Conservation (phyloP, 2,888 invertebrate genomes). For the Torymus texanus region DNA sequence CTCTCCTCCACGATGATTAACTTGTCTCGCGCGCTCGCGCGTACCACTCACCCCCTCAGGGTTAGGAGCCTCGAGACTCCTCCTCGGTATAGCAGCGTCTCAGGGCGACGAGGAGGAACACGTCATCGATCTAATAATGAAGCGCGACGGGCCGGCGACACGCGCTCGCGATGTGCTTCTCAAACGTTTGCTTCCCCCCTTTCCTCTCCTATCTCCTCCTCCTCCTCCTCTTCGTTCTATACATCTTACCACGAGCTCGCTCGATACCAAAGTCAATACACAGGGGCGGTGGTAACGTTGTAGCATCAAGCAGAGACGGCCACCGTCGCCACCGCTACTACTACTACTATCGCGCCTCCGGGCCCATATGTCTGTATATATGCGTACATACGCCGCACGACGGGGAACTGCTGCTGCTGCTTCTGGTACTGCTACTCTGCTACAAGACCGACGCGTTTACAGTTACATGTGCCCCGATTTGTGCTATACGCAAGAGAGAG, state of each 20-base stretch:
- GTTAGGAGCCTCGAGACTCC: no score
- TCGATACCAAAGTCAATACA: constrained; percentile 20
- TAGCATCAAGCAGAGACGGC: no score
- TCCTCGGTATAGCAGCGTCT: not conserved
- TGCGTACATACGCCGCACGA: no score
- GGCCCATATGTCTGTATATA: no score
- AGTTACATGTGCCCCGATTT: no score
- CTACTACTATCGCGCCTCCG: no score
- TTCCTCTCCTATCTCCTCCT: not conserved
- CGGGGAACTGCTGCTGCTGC: no score
- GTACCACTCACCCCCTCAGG: not conserved
- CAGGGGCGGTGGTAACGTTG: no score
- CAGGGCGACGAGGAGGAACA: not conserved
- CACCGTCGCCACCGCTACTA: no score
- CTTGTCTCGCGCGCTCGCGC: constrained; percentile 16
- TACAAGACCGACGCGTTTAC: constrained; percentile 3
- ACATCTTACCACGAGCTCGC: no score
- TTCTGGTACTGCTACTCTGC: no score
- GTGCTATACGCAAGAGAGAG: constrained; percentile 19
- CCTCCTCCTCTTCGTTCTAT: not conserved
- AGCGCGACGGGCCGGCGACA: constrained; percentile 31
- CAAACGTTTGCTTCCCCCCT: constrained; percentile 34
- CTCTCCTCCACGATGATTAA: constrained; percentile 30
- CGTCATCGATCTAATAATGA: constrained; percentile 46
- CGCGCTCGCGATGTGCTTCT: constrained; percentile 3